Conservation (phyloP, 2,113 vertebrate genomes). For the Seriola aureovittata region DNA sequence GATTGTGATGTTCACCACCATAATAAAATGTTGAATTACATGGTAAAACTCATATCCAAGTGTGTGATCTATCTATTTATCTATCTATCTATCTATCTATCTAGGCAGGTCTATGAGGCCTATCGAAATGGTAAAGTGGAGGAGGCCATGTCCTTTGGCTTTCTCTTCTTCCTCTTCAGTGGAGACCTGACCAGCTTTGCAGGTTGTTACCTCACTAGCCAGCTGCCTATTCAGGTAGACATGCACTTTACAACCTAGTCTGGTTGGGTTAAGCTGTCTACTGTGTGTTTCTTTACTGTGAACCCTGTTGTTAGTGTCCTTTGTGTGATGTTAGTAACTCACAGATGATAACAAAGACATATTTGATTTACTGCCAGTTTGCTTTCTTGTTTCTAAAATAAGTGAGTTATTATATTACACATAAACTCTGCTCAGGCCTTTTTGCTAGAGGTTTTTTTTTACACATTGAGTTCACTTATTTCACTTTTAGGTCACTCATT, state of each 20-base stretch:
- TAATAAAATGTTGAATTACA: neutral
- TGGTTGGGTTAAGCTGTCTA: neutral
- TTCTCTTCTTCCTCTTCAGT: conserved; percentile 82
- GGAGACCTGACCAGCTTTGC: conserved; percentile 79
- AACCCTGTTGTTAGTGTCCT: neutral
- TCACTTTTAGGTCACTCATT: too few relatives aligned
- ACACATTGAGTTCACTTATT: too few relatives aligned
- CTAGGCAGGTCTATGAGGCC: conserved; percentile 77
- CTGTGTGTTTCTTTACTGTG: neutral
- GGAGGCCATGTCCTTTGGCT: conserved; percentile 80
- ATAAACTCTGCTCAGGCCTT: too few relatives aligned
- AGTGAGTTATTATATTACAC: too few relatives aligned
- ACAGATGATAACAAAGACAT: too few relatives aligned
- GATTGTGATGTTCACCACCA: neutral
- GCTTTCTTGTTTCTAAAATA: neutral
- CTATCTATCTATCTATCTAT: neutral
- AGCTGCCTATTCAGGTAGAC: conserved; percentile 82
- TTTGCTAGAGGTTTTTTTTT: too few relatives aligned
- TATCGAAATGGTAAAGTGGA: conserved; percentile 80
- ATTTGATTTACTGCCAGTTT: neutral
- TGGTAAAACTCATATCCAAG: neutral
- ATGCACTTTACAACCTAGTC: neutral
- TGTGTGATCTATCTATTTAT: neutral
- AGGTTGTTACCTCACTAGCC: conserved; percentile 82
- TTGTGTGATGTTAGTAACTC: too few relatives aligned